Evolutionary conservation across 1,140 invertebrate genomes (phyloP).

Genomic region (Eumaeus atala): DNA sequence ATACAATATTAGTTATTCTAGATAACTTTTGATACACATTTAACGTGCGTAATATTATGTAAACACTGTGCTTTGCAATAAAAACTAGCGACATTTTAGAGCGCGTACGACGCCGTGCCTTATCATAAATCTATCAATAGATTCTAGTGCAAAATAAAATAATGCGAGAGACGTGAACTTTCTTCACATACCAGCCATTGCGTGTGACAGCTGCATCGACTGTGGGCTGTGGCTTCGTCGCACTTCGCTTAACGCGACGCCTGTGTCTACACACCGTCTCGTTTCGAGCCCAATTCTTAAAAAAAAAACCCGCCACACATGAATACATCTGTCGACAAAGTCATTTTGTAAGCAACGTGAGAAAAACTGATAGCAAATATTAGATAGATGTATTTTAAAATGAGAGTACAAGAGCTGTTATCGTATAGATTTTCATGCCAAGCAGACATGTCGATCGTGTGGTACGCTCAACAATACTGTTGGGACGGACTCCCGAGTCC

Average conservation of each 20-base stretch:
- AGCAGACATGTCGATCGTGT: too few relatives aligned
- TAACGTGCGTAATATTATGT: too few relatives aligned
- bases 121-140: not conserved
- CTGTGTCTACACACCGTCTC: conserved; percentile 11
- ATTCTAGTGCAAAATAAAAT: conserved; percentile 21
- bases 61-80: too few relatives aligned
- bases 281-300: conserved; percentile 18
- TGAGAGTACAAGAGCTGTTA: too few relatives aligned
- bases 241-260: conserved; percentile 51
- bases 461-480: too few relatives aligned
- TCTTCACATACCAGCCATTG: conserved; percentile 58
- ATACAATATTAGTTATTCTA: too few relatives aligned
- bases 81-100: conserved; percentile 23
- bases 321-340: too few relatives aligned
- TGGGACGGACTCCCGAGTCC: too few relatives aligned
- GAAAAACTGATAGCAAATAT: too few relatives aligned
- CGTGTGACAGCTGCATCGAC: conserved; percentile 39
- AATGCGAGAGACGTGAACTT: conserved; percentile 39
- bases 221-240: conserved; percentile 35
- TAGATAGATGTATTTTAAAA: too few relatives aligned
- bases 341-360: not conserved
- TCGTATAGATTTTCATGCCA: too few relatives aligned
- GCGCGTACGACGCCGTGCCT: not conserved
- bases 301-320: conserved; percentile 19
- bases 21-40: too few relatives aligned